Conservation (phyloP, 2,797 vertebrate genomes). For the Acanthopagrus latus region DNA sequence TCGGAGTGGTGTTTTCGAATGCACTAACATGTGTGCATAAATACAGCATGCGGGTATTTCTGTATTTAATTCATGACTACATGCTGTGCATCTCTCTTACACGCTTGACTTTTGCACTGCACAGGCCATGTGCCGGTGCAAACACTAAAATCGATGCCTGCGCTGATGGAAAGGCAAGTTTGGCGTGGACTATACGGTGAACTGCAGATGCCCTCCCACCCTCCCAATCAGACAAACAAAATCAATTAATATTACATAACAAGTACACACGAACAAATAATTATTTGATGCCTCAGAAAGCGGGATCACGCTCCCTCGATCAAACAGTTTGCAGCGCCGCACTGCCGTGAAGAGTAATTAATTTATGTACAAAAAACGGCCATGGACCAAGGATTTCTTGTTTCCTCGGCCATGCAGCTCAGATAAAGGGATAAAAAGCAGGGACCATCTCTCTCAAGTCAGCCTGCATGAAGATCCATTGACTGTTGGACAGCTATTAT, state of each 20-base stretch:
- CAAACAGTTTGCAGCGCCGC: conserved; percentile 33
- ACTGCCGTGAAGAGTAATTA: conserved; percentile 54
- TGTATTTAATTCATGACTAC: neutral
- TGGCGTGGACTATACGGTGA: neutral
- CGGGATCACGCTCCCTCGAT: conserved; percentile 15
- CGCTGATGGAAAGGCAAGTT: conserved; percentile 30
- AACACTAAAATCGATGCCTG: conserved; percentile 40
- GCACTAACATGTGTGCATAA: neutral
- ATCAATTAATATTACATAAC: conserved; percentile 60
- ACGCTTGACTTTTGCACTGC: neutral
- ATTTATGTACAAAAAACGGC: conserved; percentile 50
- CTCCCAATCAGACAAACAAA: conserved; percentile 20
- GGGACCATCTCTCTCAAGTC: conserved; percentile 35
- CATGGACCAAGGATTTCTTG: conserved; percentile 24
- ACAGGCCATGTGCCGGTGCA: neutral
- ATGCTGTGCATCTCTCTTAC: neutral
- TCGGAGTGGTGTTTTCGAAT: neutral
- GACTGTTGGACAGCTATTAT: conserved; percentile 57
- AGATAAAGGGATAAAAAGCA: conserved; percentile 41
- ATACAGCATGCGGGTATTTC: neutral
- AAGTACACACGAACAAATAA: conserved; percentile 41
- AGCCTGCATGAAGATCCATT: conserved; percentile 44
- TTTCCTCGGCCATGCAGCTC: conserved; percentile 11
- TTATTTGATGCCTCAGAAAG: conserved; percentile 35
- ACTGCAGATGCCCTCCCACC: conserved; percentile 1